Evolutionary conservation across 1,140 invertebrate species (phyloP), one percentile per base, ranked within the genome.

Genomic region (Atopsyche davidsoni): DNA sequence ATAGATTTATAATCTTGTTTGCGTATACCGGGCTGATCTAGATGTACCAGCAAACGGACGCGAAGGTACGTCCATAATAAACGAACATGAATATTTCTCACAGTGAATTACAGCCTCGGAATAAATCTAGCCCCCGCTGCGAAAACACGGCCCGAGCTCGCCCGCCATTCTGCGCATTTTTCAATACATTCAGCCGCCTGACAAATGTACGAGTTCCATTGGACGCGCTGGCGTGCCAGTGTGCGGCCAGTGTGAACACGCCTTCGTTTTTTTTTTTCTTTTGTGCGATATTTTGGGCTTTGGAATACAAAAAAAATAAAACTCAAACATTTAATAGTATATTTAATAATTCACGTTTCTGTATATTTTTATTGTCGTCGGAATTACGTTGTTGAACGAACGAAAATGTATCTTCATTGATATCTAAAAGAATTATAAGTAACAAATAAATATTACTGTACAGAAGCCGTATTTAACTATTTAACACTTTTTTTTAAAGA

Each of bases 111-210:
- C 38, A 36, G 40, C 47, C 21, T 51, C 24, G 34, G 35, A 28
- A 51, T 58, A 54, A 58, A 58, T 54, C 43, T 42, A 32, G 17
- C 51, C 36, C 56, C 56, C 38, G 56, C 56, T 54, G 56, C 32
- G 56, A 40, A 46, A 40, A 52, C 50, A 52, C 28, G 50, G 32
- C 24, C 34, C 24, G 40, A 24, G 44, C 31, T 40, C 25, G 50
- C 24, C 41, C 13, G 44, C n/a, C 43, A 18, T 40, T 46, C 49
- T 46, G 23, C 50, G 36, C 36, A 46, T 51, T 46, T 28, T 41
- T 46, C 25, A 13, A 23, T 42, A 31, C 44, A 23, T 42, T 19
- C 44, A 38, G 42, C 24, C 32, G 44, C 34, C 48, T 31, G 48
- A 51, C 48, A 51, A 51, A 36, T 48, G 24, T 7, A 24, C 24